Percentiles rank a stretch among this genome's conserved stretches.
Evolutionary conservation across 2,888 invertebrate species (phyloP).

Genomic region (Drosophila setosimentum): DNA sequence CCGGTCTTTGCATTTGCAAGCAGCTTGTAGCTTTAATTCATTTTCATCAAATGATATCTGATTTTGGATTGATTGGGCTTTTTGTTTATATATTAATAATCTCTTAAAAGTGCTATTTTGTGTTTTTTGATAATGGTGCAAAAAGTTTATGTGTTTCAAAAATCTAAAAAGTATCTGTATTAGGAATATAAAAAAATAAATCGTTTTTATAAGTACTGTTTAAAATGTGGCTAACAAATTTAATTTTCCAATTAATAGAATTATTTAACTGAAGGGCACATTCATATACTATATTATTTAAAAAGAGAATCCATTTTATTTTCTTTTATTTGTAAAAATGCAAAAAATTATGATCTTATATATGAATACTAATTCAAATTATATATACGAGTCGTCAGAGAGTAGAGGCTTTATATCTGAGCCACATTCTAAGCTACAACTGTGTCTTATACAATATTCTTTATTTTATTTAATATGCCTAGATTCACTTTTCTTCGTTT

Average conservation of each 20-base stretch:
- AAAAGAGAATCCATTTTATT: no score
- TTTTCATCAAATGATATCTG: conserved; percentile 21
- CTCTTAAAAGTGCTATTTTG: rapidly evolving
- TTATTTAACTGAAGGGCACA: not conserved
- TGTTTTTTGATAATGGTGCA: not conserved
- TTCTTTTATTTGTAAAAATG: no score
- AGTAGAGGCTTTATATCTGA: not conserved
- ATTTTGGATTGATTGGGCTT: not conserved
- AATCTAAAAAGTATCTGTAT: not conserved
- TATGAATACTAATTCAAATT: not conserved
- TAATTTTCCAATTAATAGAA: not conserved
- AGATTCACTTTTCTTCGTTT: not conserved
- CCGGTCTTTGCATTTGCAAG: conserved; percentile 27
- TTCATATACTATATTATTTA: not conserved
- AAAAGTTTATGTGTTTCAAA: not conserved
- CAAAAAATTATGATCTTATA: no score
- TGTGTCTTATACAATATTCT: not conserved
- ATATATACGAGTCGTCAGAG: not conserved
- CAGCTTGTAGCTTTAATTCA: conserved; percentile 36
- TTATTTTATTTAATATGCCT: not conserved
- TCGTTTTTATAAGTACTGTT: not conserved
- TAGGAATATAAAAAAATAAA: not conserved
- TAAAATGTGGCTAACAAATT: not conserved
- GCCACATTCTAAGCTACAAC: not conserved
- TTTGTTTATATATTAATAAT: not conserved